Evolutionary conservation across 2,113 vertebrate species (phyloP), one percentile per base, ranked within the genome.

Genomic region (Hemichromis elongatus): DNA sequence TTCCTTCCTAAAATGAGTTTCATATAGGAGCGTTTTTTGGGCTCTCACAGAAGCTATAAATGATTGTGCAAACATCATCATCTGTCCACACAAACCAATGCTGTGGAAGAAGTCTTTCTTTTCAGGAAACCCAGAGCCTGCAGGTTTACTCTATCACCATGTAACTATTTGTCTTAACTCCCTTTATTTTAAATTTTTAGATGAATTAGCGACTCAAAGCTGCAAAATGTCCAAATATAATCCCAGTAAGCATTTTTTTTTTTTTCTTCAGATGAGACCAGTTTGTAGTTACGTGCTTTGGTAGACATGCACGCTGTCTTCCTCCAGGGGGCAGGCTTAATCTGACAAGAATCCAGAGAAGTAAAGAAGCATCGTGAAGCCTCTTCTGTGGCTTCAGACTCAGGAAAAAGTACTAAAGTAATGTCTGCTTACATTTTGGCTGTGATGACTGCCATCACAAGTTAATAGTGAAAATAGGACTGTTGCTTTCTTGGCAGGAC

Each of bases 251-350:
- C 54, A 52, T 35, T 80, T 79, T 57, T 56, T 11, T n/a, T n/a
- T n/a, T n/a, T n/a, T n/a, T n/a, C n/a, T n/a, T 53, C 40, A 78
- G 33, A 56, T 0, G 24, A 53, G 37, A 73, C n/a, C 40, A 5
- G 33, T 37, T 63, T 5, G 40, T 21, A 53, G 24, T 56, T 61
- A 3, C 26, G 13, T 26, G 11, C 9, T 35, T 66, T 50, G 24
- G 24, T 7, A 79, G 28, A 88, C 45, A 53, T 82, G n/a, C 30
- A 53, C 55, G 35, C 2, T 21, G 18, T 52, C 11, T 2, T 92
- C 94, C 96, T 95, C 94, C 85, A 96, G 94, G 91, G 93, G 94
- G 92, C 94, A 94, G 77, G 47, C 89, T 92, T 53, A 21, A 82
- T 86, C 91, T 86, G 82, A 92, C 53, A 57, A 35, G 10, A 35